Base-by-base conservation (phyloP, 2,797 vertebrate genomes). In the Periparus ater region DNA sequence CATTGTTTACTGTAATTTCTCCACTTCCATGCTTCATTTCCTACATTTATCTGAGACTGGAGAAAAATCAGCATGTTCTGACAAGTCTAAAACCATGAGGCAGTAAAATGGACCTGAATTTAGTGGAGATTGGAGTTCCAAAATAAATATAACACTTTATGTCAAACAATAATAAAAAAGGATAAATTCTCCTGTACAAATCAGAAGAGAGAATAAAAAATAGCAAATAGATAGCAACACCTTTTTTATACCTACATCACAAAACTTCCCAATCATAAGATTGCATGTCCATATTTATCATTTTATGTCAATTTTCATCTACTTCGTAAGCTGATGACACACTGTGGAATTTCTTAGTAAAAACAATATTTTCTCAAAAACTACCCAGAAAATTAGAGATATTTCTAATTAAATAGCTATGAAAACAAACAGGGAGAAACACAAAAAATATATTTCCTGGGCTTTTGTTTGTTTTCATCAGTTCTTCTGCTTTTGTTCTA, bases 141-240 rank as follows among this genome's bases (percentile, higher is more conserved):
- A 98, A 98, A 97, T 95, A 97, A 98, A 96, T 96, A 96, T 53
- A 97, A 95, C 44, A 94, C 62, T 94, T 94, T 96, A 98, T 98
- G 94, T 96, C 79, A 97, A 97, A 98, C 98, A 96, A 97, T 97
- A 97, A 92, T 97, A 96, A 95, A 97, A 97, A 97, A 96, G 42
- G 97, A 95, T 94, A 94, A 90, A 96, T 89, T 98, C 98, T 98
- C 98, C 98, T 98, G 98, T 97, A 98, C 96, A 98, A 98, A 98
- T 98, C 98, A 97, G 97, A 98, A 98, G 98, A 98, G 96, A 93
- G 95, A 96, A 96, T 96, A 96, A 95, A 97, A 97, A 97, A 94
- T 85, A 96, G 94, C 38, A 95, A 98, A 98, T 96, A 98, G 97
- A 97, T 93, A 98, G 97, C 98, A 98, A 98, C 96, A 92, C 75